Evolutionary conservation across 2,888 invertebrate genomes (phyloP), one percentile per base, ranked within the genome.

Genomic region (Melanchra persicariae): DNA sequence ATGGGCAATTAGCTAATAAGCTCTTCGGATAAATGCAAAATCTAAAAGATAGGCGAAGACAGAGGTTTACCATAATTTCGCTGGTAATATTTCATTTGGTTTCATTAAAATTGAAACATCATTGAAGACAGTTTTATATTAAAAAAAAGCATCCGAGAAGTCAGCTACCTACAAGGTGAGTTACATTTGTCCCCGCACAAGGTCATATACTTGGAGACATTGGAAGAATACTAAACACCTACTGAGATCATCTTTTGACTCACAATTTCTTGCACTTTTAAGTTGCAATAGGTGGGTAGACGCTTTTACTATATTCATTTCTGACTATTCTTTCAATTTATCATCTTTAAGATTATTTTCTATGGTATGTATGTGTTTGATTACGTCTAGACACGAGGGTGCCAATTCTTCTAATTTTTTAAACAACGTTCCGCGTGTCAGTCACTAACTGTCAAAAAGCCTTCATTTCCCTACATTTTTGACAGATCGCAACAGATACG

Each of bases 171-270:
- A 22, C 26, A 30, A 58, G 57, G 74, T 61, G 72, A 64, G 72
- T 77, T 59, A 40, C 52, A 64, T 63, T 52, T 54, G 79, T 66
- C 66, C 71, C 26, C 52, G 17, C 37, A 57, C 63, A 79, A 79
- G 82, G 78, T 67, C 66, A 64, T 52, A 43, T 49, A 45, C 47
- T 62, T 26, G 24, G 43, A 24, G 22, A 74, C 75, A 61, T 65
- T 30, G 26, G 2, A 12, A 40, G 82, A 71, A 79, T 79, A 82
- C 63, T 82, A 72, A 79, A 54, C 60, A 57, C 37, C 12, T 3
- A 49, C 65, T 71, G 70, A 70, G 71, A 70, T 72, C 77, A 70
- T 70, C 64, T 55, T 51, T 66, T 55, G 64, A 52, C 55, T 71
- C 55, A 58, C 34, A 71, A 71, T 69, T 34, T 34, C 52, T 59